phyloP scores from a whole-genome alignment of 2,113 vertebrate genomes.

The Cochlearius cochlearius region DNA sequence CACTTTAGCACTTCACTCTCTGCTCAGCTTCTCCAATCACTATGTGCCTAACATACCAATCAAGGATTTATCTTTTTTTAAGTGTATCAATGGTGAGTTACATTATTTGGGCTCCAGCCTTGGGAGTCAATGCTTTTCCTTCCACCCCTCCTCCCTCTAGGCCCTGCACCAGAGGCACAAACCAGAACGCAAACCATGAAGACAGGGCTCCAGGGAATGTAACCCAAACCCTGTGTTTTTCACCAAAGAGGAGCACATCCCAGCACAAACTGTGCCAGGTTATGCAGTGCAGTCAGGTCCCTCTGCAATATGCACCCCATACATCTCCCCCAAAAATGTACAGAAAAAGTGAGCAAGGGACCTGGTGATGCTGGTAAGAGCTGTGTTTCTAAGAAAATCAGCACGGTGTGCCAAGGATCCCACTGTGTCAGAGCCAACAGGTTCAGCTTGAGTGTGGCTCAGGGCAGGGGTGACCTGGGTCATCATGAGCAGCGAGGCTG shows the following conservation, averaged over 20 bases:
- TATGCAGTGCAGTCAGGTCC: background rate
- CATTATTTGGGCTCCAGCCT: background rate
- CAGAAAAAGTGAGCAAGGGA: background rate
- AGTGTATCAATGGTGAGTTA: rapidly evolving
- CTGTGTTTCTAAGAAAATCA: background rate
- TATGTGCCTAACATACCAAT: background rate
- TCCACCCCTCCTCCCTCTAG: background rate
- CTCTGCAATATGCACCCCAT: background rate
- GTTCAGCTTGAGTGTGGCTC: background rate
- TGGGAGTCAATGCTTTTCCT: background rate
- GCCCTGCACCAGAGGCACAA: background rate
- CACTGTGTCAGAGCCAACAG: background rate
- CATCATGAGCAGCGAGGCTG: background rate
- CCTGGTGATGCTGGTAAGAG: background rate
- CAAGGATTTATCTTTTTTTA: background rate
- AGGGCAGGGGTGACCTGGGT: background rate
- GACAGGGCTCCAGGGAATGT: background rate
- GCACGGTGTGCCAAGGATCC: rapidly evolving
- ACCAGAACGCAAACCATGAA: background rate
- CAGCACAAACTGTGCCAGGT: background rate
- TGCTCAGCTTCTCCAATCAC: background rate
- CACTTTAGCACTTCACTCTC: rapidly evolving
- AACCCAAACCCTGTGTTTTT: background rate
- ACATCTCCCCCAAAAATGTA: background rate
- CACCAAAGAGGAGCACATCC: background rate